Evolutionary conservation across 2,888 invertebrate species (phyloP).

Genomic region (Caenorhabditis zanzibari): DNA sequence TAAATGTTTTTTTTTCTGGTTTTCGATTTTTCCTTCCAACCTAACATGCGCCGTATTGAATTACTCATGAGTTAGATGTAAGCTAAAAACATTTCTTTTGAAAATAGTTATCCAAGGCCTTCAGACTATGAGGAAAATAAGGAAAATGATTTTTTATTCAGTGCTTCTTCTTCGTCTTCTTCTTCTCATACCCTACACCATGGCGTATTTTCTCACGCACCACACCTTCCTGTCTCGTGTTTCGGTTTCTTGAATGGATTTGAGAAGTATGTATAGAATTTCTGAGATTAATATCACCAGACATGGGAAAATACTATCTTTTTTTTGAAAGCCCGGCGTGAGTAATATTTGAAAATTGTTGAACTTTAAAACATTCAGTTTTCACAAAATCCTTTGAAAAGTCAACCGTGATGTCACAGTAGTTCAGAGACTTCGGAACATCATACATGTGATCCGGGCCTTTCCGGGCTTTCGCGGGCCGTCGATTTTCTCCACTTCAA

Average conservation of each 20-base stretch:
- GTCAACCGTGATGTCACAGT: too few relatives aligned
- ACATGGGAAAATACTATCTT: too few relatives aligned
- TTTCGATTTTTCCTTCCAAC: not conserved
- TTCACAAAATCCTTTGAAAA: too few relatives aligned
- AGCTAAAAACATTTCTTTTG: not conserved
- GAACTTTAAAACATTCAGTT: too few relatives aligned
- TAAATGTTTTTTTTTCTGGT: not conserved
- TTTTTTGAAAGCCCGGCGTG: too few relatives aligned
- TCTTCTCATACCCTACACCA: conserved; percentile 8
- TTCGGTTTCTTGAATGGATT: conserved; percentile 29
- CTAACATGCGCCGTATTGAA: conserved; percentile 1
- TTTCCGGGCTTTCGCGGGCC: too few relatives aligned
- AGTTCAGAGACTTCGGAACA: too few relatives aligned
- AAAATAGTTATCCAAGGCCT: too few relatives aligned
- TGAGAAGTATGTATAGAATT: not conserved
- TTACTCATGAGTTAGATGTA: not conserved
- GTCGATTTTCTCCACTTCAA: too few relatives aligned
- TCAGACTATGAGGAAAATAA: not conserved
- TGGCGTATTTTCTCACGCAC: conserved; percentile 25
- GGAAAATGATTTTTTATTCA: conserved; percentile 23
- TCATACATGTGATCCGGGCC: too few relatives aligned
- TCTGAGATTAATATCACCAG: not conserved
- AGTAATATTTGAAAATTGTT: too few relatives aligned
- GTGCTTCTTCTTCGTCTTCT: conserved; percentile 1
- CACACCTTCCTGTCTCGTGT: conserved; percentile 27